These are phyloP conservation scores for Trimorus sp. DNA, from an alignment of 2,888 invertebrate species.

Conservation along the genomic window DNA sequence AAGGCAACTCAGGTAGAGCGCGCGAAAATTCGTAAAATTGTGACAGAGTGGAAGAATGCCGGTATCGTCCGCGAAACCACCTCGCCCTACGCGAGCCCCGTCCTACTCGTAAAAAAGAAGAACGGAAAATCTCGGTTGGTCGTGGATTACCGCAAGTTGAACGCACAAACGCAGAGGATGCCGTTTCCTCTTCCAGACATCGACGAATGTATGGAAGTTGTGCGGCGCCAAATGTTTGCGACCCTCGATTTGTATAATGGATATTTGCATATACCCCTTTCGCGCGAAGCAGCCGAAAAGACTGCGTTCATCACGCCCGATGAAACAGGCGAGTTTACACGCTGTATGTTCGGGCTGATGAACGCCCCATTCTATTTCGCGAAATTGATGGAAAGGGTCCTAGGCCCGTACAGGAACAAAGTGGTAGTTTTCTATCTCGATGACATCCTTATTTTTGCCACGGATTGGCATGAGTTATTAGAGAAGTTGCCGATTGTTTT, in stretches of 20 bases:
- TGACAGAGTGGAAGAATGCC: slow-evolving; percentile 1
- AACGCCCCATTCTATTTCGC: slow-evolving; percentile 8
- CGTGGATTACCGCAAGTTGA: slow-evolving; percentile 18
- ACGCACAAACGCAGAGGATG: slow-evolving; percentile 17
- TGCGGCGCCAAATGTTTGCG: slow-evolving; percentile 7
- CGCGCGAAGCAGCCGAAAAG: slow-evolving; percentile 3
- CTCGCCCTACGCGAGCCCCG: slow-evolving; percentile 11
- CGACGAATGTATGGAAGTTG: slow-evolving; percentile 13
- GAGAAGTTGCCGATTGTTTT: too few relatives aligned
- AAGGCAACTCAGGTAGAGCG: not conserved
- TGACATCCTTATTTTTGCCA: not conserved
- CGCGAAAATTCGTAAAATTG: not conserved
- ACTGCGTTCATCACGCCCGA: slow-evolving; percentile 23
- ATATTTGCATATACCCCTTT: slow-evolving; percentile 11
- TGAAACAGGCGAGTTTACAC: slow-evolving; percentile 13
- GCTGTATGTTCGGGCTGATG: slow-evolving; percentile 11
- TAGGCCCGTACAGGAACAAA: slow-evolving; percentile 1
- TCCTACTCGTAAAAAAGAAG: slow-evolving; percentile 7
- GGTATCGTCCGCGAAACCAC: slow-evolving; percentile 2
- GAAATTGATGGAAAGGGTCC: slow-evolving; percentile 1
- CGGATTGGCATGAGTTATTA: too few relatives aligned
- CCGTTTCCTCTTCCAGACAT: slow-evolving; percentile 12
- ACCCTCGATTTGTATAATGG: slow-evolving; percentile 8
- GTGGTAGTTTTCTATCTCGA: not conserved
- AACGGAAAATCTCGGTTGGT: not conserved